phyloP scores from a whole-genome alignment of 2,888 invertebrate genomes.

The Lutraria lutraria region DNA sequence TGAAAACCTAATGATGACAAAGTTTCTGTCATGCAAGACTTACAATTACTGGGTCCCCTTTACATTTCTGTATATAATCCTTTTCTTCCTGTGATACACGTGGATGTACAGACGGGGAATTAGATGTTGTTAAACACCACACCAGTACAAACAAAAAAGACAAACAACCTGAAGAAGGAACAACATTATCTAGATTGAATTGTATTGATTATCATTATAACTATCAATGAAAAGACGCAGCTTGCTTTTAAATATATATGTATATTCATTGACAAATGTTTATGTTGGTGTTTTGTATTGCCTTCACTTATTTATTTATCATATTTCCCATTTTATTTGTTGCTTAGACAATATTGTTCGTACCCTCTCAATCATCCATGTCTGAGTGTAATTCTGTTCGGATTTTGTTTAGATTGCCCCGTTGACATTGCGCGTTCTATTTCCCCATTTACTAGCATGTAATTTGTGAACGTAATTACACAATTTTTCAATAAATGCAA shows the following conservation, averaged over 20 bases:
- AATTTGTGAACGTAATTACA: too few species aligned
- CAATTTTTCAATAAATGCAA: too few species aligned
- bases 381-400: too few species aligned
- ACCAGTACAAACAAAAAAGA: slow-evolving; percentile 38
- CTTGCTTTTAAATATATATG: background rate
- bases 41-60: background rate
- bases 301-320: too few species aligned
- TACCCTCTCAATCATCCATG: too few species aligned
- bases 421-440: too few species aligned
- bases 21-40: too few species aligned
- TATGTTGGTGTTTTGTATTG: background rate
- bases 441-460: too few species aligned
- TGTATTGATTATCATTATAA: background rate
- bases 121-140: slow-evolving; percentile 52
- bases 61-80: slow-evolving; percentile 39
- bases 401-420: too few species aligned
- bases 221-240: background rate
- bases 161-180: slow-evolving; percentile 27
- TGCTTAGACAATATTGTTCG: too few species aligned
- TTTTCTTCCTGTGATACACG: slow-evolving; percentile 48
- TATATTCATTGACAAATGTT: background rate
- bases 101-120: slow-evolving; percentile 53
- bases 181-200: background rate
- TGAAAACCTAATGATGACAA: too few species aligned
- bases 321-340: too few species aligned